A percentile compares a stretch with the other conserved stretches of the same genome.
These are phyloP conservation scores for Camelus bactrianus DNA, from an alignment of 2,113 vertebrate genomes.

Conservation along the genomic window DNA sequence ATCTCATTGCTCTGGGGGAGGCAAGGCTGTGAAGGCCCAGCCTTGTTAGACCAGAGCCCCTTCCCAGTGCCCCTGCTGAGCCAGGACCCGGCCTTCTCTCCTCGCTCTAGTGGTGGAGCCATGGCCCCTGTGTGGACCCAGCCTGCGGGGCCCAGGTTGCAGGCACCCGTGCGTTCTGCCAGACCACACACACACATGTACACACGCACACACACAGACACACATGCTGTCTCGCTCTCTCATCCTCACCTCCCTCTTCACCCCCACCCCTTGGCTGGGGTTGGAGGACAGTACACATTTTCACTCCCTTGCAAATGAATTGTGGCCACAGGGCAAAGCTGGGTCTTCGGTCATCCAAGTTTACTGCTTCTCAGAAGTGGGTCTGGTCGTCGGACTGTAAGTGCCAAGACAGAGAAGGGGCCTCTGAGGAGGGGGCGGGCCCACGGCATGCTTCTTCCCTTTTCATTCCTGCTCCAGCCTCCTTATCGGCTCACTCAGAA, in stretches of 20 bases:
- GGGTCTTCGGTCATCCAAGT: neutral
- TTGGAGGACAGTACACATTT: neutral
- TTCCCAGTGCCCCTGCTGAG: neutral
- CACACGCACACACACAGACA: rapidly evolving
- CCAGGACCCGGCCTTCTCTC: neutral
- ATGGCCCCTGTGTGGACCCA: neutral
- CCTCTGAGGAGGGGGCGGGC: neutral
- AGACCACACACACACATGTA: too few species aligned
- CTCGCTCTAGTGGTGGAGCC: neutral
- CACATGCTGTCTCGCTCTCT: too few species aligned
- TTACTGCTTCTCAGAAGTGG: neutral
- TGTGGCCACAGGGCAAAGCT: neutral
- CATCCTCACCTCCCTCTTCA: neutral
- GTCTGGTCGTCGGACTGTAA: neutral
- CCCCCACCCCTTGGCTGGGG: neutral
- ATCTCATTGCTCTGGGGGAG: neutral
- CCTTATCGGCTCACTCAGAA: neutral
- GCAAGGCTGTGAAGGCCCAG: neutral
- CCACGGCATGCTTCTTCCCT: neutral
- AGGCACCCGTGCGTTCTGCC: neutral
- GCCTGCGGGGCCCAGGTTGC: neutral
- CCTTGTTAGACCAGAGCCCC: neutral
- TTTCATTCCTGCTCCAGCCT: rapidly evolving
- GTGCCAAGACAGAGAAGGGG: neutral
- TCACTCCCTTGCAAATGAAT: neutral